Percentiles rank a stretch among this genome's conserved stretches.
Conservation (phyloP, 2,888 invertebrate species). For the Clunio marinus region DNA sequence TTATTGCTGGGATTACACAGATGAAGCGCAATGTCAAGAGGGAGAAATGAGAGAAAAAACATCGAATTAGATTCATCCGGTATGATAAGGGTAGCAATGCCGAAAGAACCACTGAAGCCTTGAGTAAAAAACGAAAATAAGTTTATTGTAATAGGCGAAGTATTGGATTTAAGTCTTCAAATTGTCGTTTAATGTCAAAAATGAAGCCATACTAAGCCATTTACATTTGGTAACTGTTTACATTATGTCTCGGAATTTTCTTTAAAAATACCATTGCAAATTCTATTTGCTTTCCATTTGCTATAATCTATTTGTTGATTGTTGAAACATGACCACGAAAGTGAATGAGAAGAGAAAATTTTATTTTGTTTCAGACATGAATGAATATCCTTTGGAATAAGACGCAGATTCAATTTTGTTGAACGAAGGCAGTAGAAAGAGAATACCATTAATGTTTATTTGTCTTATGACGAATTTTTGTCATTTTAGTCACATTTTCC, state of each 20-base stretch:
- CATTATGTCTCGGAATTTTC: too few species aligned
- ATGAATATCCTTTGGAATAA: background rate
- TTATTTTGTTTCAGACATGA: background rate
- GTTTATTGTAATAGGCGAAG: too few species aligned
- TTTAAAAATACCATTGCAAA: background rate
- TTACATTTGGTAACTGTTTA: too few species aligned
- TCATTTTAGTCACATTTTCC: constrained; percentile 31
- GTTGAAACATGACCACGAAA: constrained; percentile 21
- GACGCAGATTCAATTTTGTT: too few species aligned
- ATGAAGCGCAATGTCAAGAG: constrained; percentile 10
- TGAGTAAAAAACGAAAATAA: too few species aligned
- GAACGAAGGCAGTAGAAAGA: background rate
- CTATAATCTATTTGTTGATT: constrained; percentile 11
- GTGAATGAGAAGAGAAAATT: background rate
- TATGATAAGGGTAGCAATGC: constrained; percentile 33
- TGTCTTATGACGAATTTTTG: constrained; percentile 18
- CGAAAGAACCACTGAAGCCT: too few species aligned
- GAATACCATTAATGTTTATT: constrained; percentile 6
- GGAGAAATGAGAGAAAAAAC: too few species aligned
- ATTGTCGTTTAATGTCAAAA: too few species aligned
- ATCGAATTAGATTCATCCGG: constrained; percentile 16
- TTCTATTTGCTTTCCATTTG: background rate
- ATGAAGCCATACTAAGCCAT: too few species aligned
- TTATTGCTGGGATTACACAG: constrained; percentile 25
- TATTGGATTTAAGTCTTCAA: too few species aligned